Base-by-base conservation (phyloP, 2,888 invertebrate genomes). In the Drosophila meridionalis region DNA sequence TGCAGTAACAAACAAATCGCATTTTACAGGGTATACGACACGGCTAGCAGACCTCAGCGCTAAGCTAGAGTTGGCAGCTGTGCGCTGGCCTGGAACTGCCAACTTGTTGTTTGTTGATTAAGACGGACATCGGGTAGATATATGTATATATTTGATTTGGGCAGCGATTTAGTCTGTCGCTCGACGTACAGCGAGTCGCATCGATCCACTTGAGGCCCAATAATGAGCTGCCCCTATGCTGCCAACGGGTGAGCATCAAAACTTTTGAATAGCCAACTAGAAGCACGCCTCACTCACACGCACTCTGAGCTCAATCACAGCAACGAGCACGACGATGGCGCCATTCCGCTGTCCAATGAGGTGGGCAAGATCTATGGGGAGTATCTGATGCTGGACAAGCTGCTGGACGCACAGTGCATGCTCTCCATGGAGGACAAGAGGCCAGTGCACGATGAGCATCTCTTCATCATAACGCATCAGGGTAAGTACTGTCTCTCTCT, bases 391-490 rank as follows among this genome's bases (percentile, higher is more conserved):
- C 94, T 99, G 90, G 98, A 99, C 92, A 97, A 97, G 91, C 94
- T 99, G 28, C 94, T 99, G 42, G 94, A 94, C 38, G 96, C 97
- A 0, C 98, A 99, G 93, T 94, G 96, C 69, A 95, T 98, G 94
- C 94, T 97, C 56, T 98, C 98, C 79, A 94, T 94, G 6, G 95
- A 96, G 91, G 95, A 96, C 63, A 94, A 95, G 32, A 94, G 95
- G 66, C 95, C 96, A 0, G 98, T 99, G 0, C 99, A 99, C 83
- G 99, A 99, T 92, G 99, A 99, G 91, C 99, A 99, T 94, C 94
- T 99, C 8, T 99, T 99, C 92, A 99, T 99, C 73, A 95, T 99
- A 61, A 99, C 98, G 12, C 99, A 99, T 94, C 99, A 99, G 96
- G 98, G 99, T 98, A 11, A 32, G 69, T 58, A 26, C 32, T 14